These are phyloP conservation scores for Hippocampus zosterae DNA, from an alignment of 2,113 vertebrate species.

Conservation along the genomic window DNA sequence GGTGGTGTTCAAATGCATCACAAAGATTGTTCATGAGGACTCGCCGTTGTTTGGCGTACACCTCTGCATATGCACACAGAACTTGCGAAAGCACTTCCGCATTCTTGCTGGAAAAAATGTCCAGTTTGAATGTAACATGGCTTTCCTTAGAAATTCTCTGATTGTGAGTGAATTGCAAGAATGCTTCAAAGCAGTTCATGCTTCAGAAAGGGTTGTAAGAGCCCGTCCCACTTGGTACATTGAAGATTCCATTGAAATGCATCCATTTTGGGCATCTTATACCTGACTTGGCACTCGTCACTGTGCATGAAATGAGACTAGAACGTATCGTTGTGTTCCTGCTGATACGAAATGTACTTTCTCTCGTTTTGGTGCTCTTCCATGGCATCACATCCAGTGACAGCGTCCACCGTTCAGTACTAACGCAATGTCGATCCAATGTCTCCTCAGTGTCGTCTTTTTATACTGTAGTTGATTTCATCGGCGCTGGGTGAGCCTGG, in stretches of 20 bases:
- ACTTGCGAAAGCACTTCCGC: background rate
- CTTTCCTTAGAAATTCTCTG: background rate
- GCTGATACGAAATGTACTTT: conserved; percentile 28
- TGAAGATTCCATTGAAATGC: background rate
- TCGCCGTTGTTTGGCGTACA: no score
- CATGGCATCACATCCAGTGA: conserved; percentile 11
- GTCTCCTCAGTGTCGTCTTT: conserved; percentile 21
- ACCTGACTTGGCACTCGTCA: conserved; percentile 30
- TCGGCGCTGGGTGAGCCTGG: conserved; percentile 14
- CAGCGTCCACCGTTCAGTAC: background rate
- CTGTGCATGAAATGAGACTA: conserved; percentile 39
- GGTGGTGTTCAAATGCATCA: background rate
- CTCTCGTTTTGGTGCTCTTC: conserved; percentile 42
- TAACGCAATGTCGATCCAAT: background rate
- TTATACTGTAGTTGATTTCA: conserved; percentile 23
- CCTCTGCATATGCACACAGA: background rate
- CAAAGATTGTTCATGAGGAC: no score
- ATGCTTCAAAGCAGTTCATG: conserved; percentile 22
- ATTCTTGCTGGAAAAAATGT: background rate
- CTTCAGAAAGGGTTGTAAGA: conserved; percentile 13
- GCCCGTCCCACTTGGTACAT: conserved; percentile 16
- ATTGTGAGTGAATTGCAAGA: conserved; percentile 14
- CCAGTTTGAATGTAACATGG: background rate
- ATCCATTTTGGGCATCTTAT: conserved; percentile 23
- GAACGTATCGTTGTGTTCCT: conserved; percentile 32